These are phyloP conservation scores for Vulpes lagopus DNA, from an alignment of 2,113 vertebrate genomes.

Conservation along the genomic window DNA sequence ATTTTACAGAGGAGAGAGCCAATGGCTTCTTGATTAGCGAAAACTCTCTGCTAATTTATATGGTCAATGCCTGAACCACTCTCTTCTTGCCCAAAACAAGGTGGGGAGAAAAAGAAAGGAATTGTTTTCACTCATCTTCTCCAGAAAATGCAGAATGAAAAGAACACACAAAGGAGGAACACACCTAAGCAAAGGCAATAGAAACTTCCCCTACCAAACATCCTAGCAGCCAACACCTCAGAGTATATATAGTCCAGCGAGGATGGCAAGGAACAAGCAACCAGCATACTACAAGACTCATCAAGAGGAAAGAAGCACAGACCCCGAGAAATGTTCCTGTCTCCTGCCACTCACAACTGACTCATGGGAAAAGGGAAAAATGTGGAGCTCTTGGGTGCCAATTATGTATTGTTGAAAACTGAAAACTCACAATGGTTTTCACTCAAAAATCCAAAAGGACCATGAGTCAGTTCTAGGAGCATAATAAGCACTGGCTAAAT, in stretches of 20 bases:
- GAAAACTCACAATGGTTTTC: conserved; percentile 55
- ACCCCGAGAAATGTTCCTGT: not conserved
- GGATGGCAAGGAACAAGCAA: not conserved
- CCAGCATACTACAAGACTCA: not conserved
- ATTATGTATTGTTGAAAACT: conserved; percentile 54
- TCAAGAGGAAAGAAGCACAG: not conserved
- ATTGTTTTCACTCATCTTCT: not conserved
- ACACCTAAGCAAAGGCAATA: not conserved
- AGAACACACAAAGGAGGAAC: not conserved
- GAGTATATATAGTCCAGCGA: not conserved
- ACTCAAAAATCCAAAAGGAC: conserved; percentile 63
- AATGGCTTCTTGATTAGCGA: not conserved
- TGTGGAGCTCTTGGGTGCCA: conserved; percentile 2
- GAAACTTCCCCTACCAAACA: not conserved
- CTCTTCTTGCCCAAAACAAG: not conserved
- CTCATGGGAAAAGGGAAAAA: not conserved
- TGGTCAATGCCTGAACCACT: not conserved
- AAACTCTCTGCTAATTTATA: not conserved
- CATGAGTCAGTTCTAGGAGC: conserved; percentile 61
- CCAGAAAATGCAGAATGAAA: not conserved
- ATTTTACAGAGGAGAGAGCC: not conserved
- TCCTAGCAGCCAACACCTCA: not conserved
- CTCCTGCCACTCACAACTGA: not conserved
- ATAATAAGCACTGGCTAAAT: conserved; percentile 28
- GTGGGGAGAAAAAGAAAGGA: not conserved